Conservation (phyloP, 2,888 invertebrate species). For the Mythimna vitellina region DNA sequence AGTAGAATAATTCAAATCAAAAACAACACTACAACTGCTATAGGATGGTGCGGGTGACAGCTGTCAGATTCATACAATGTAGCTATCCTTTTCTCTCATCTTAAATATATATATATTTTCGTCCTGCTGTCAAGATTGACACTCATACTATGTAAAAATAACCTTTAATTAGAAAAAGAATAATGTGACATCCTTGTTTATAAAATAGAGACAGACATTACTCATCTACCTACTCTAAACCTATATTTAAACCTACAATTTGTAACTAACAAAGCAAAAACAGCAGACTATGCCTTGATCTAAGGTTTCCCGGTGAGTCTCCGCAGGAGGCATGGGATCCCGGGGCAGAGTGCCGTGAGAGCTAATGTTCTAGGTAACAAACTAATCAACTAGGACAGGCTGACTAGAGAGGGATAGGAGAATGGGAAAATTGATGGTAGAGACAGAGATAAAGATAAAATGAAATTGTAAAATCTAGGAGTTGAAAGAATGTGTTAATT, state of each 20-base stretch:
- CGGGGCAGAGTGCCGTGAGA: slow-evolving; percentile 31
- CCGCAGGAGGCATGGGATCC: slow-evolving; percentile 37
- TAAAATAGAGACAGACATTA: too few relatives aligned
- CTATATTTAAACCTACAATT: slow-evolving; percentile 26
- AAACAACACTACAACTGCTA: too few relatives aligned
- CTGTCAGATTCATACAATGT: too few relatives aligned
- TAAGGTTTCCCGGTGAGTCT: slow-evolving; percentile 42
- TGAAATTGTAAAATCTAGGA: neutral
- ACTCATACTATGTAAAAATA: too few relatives aligned
- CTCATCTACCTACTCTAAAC: neutral
- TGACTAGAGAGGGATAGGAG: neutral
- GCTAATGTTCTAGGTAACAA: slow-evolving; percentile 50
- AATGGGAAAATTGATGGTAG: neutral
- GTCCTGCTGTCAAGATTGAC: too few relatives aligned
- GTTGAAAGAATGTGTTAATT: neutral
- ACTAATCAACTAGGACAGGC: slow-evolving; percentile 40
- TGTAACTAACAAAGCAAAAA: slow-evolving; percentile 52
- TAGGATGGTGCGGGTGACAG: too few relatives aligned
- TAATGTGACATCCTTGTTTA: too few relatives aligned
- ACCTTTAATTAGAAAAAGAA: too few relatives aligned
- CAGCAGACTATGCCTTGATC: slow-evolving; percentile 18
- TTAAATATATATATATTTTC: too few relatives aligned
- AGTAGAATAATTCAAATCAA: too few relatives aligned
- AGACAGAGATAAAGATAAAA: neutral
- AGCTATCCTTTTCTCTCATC: too few relatives aligned